phyloP scores from a whole-genome alignment of 2,888 invertebrate genomes.

The Tridacna gigas region DNA sequence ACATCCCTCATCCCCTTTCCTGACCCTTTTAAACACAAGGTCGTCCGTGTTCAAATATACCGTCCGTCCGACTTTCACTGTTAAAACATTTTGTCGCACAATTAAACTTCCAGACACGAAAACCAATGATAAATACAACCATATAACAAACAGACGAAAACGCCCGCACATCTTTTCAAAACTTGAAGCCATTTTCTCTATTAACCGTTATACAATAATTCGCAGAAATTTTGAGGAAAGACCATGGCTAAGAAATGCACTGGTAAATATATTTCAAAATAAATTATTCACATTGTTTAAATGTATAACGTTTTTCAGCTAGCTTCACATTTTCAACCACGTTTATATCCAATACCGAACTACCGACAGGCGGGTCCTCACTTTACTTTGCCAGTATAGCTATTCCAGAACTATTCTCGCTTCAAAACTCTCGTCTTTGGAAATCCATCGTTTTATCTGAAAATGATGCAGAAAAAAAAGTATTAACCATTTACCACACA shows the following conservation, averaged over 20 bases:
- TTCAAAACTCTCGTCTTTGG: no score
- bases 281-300: constrained; percentile 12
- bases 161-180: background rate
- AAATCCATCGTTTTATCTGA: no score
- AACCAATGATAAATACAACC: constrained; percentile 33
- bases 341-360: constrained; percentile 13
- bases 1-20: constrained; percentile 78
- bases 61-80: constrained; percentile 79
- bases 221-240: constrained; percentile 16
- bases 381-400: no score
- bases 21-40: constrained; percentile 69
- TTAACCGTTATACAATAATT: constrained; percentile 29
- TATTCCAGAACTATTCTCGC: no score
- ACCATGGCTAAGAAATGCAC: constrained; percentile 20
- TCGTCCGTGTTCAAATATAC: constrained; percentile 79
- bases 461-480: no score
- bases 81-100: constrained; percentile 72
- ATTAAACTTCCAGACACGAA: constrained; percentile 67
- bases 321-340: background rate
- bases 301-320: background rate
- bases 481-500: no score
- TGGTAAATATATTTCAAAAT: background rate
- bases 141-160: constrained; percentile 6
- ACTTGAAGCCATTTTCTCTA: background rate
- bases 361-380: no score